A percentile compares a stretch with the other conserved stretches of the same genome.
These are phyloP conservation scores for Macropodus opercularis DNA, from an alignment of 2,797 vertebrate genomes.

Conservation along the genomic window DNA sequence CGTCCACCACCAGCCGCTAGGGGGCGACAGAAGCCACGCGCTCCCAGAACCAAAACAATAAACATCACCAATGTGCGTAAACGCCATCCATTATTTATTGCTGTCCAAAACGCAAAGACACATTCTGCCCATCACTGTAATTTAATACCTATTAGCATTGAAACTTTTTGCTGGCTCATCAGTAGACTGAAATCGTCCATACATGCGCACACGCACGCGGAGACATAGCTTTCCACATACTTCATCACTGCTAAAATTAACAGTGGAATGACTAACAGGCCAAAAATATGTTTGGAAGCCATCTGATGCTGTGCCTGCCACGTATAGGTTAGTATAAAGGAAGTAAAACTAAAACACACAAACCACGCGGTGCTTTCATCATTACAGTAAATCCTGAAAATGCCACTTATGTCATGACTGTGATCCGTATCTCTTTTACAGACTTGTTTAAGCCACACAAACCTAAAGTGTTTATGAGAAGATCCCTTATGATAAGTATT, in stretches of 20 bases:
- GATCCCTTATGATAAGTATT: too few species aligned
- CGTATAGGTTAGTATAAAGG: slow-evolving; percentile 6
- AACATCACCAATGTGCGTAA: too few species aligned
- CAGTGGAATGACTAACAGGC: slow-evolving; percentile 22
- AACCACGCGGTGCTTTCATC: slow-evolving; percentile 4
- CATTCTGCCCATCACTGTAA: not conserved
- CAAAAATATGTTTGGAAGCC: slow-evolving; percentile 5
- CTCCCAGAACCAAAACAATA: accelerated
- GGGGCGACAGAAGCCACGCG: slow-evolving; percentile 25
- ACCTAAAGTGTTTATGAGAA: too few species aligned
- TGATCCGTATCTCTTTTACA: slow-evolving; percentile 9
- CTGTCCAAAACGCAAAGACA: not conserved
- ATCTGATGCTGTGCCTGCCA: not conserved
- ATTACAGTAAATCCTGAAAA: too few species aligned
- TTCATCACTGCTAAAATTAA: slow-evolving; percentile 43
- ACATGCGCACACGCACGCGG: not conserved
- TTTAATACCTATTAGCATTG: not conserved
- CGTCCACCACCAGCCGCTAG: slow-evolving; percentile 40
- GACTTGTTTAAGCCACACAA: not conserved
- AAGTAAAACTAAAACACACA: slow-evolving; percentile 43
- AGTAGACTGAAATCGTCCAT: too few species aligned
- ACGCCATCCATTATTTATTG: too few species aligned
- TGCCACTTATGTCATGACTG: too few species aligned
- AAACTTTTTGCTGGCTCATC: not conserved
- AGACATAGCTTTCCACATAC: slow-evolving; percentile 20